Base-by-base conservation (phyloP, 2,888 invertebrate genomes). In the Oligia strigilis region DNA sequence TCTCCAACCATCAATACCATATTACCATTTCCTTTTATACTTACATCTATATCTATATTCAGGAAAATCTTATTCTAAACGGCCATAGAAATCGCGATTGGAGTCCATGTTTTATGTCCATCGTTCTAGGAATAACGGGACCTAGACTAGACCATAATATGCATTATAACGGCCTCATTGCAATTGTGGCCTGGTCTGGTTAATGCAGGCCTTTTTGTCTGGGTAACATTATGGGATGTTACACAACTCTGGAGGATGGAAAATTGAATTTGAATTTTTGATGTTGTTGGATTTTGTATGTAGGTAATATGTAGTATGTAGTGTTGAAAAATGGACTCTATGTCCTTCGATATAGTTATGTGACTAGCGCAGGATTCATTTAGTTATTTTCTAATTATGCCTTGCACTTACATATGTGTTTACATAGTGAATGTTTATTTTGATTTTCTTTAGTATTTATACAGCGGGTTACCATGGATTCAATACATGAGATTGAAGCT, bases 61-160 rank as follows among this genome's bases (percentile, higher is more conserved):
- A 81, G 72, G 74, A 65, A 72, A 85, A 82, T 70, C 36, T 75
- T 72, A 85, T 75, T 75, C 64, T 72, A 78, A 69, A 85, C 62
- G 65, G 43, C 66, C 77, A 77, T 85, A 77, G 65, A 83, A 85
- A 83, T 75, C n/a, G 70, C 85, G 69, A 77, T 80, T 67, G 72
- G 67, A 76, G 72, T 52, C 67, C 87, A 89, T 89, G 88, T 88
- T 89, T 82, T 81, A 88, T 85, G 85, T 58, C 82, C 82, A 86
- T 86, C 82, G 86, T 89, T 88, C 90, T 79, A 23, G 71, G 90
- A 89, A 89, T 89, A 89, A 89, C 90, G 89, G 89, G 29, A 40
- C 70, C 17, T 55, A 80, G 60, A 81, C 82, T 78, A 86, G 85
- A 86, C 77, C 70, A 89, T 86, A 88, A 77, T 87, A 87, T 89